A percentile compares a stretch with the other conserved stretches of the same genome.
Evolutionary conservation across 2,113 vertebrate genomes (phyloP).

Genomic region (Chrysochloris asiatica): DNA sequence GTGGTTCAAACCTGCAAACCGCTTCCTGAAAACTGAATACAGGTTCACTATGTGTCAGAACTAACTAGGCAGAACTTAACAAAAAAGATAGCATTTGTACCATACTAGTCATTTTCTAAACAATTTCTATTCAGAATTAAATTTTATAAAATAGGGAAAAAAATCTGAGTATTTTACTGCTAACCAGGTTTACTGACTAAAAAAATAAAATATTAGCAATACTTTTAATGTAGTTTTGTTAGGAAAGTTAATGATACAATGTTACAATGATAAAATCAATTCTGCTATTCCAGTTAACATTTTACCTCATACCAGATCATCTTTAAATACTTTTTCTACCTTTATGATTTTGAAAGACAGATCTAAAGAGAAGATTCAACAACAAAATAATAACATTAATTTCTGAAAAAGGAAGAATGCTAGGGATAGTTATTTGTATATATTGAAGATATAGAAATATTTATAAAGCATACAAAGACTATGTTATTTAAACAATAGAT

Average conservation of each 20-base stretch:
- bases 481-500: neutral
- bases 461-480: neutral
- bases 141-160: neutral
- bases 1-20: too few relatives aligned
- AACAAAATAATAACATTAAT: too few relatives aligned
- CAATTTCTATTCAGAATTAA: neutral
- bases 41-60: too few relatives aligned
- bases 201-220: neutral
- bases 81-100: neutral
- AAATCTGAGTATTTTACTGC: neutral
- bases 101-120: neutral
- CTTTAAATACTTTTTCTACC: neutral
- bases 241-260: neutral
- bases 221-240: neutral
- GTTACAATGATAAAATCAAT: neutral
- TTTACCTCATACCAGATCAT: neutral
- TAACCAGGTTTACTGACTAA: neutral
- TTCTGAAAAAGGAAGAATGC: too few relatives aligned
- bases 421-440: too few relatives aligned
- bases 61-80: too few relatives aligned
- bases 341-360: neutral
- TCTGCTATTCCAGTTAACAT: neutral
- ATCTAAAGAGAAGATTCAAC: neutral
- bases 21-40: too few relatives aligned
- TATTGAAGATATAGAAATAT: neutral